Conservation (phyloP, 2,113 vertebrate species). For the Pomatostomus ruficeps region DNA sequence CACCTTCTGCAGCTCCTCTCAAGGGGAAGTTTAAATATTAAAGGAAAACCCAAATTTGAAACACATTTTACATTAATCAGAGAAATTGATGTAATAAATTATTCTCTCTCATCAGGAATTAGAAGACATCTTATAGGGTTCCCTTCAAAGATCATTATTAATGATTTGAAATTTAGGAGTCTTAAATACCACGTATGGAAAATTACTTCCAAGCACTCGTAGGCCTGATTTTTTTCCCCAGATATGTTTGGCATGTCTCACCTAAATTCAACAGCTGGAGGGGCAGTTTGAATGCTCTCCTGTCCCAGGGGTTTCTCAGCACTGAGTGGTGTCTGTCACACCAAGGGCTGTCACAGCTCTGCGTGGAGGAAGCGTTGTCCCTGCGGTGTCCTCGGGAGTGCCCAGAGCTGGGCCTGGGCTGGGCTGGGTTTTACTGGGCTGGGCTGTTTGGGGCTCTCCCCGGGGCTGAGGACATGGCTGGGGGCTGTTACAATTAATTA, state of each 20-base stretch:
- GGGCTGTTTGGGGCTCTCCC: no score
- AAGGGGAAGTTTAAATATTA: conserved; percentile 29
- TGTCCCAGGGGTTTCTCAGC: neutral
- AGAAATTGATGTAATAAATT: conserved; percentile 40
- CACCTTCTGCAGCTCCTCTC: neutral
- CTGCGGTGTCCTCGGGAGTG: no score
- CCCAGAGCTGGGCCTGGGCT: no score
- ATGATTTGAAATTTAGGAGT: neutral
- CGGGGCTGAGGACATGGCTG: no score
- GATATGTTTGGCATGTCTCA: neutral
- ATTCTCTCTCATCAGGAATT: neutral
- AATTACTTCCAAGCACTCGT: neutral
- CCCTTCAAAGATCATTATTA: conserved; percentile 18
- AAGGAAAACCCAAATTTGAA: conserved; percentile 22
- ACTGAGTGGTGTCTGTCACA: rapidly evolving
- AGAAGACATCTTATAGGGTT: neutral
- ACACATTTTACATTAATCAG: conserved; percentile 16
- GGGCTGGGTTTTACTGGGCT: no score
- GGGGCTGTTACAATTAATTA: no score
- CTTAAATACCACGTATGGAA: neutral
- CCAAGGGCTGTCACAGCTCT: no score
- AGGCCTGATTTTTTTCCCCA: neutral
- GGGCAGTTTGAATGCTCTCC: neutral
- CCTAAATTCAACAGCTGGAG: neutral
- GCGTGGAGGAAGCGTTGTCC: no score